Base-by-base conservation (phyloP, 1,140 invertebrate genomes). In the Daktulosphaira vitifoliae region DNA sequence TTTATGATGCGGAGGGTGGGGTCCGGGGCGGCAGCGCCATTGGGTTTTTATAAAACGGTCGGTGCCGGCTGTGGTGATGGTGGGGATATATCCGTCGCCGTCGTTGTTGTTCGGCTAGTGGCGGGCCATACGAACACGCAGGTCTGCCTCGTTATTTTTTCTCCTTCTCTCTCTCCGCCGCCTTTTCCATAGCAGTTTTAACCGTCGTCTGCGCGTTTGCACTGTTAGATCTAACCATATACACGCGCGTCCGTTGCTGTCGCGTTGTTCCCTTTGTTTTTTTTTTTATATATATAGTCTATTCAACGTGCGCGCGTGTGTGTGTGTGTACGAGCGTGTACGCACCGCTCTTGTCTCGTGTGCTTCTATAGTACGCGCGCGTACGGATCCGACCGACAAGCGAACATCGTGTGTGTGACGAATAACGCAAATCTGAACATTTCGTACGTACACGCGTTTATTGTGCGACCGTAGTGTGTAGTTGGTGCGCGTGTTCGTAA, bases 151-250 rank as follows among this genome's bases (percentile, higher is more conserved):
- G 48, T 62, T 65, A 53, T 65, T 49, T 52, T 67, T 49, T 51
- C 59, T 62, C 51, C 64, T 65, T 51, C 49, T 66, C 54, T 51
- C 42, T 29, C 68, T 54, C 49, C 59, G 54, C 49, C 59, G 54
- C 62, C 65, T 54, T 38, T 59, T 50, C 50, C 66, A 51, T 46
- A 18, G 48, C 53, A 49, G 65, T 69, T 78, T 78, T 78, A 76
- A 78, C 77, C 77, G 76, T 76, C 76, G 51, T 29, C 29, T 50
- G 42, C 39, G 52, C 50, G 49, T 52, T 37, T 37, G 54, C 50
- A 54, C 29, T 33, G 38, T 44, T 49, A 66, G 49, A 52, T 54
- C 29, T 11, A 33, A 33, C 29, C 29, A 66, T 42, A 66, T 7
- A 42, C 46, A 38, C 38, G 29, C 29, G 52, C 50, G 33, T 46